Base-by-base conservation (phyloP, 2,113 vertebrate species). In the Nothoprocta perdicaria region DNA sequence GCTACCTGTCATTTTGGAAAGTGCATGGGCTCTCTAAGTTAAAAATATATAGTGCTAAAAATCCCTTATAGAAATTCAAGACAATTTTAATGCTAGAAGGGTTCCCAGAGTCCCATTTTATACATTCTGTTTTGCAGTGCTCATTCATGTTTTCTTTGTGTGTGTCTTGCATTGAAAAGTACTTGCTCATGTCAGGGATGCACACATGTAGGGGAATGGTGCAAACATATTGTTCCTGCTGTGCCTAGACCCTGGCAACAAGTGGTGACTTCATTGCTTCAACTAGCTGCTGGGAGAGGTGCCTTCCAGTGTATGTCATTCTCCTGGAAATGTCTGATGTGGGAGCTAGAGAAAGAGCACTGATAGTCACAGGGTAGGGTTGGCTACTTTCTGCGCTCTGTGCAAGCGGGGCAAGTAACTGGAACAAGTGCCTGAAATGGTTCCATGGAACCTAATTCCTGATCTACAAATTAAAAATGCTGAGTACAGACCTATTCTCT, bases 341-440 rank as follows among this genome's bases (percentile, higher is more conserved):
- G 2, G 11, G 57, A 38, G 12, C 31, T 33, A 76, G 0, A 3
- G 18, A 14, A 61, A 40, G n/a, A 81, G 27, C 80, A 33, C 40
- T 3, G 0, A 0, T 3, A 4, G 31, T 33, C 17, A 19, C 45
- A 4, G 15, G 21, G 45, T 5, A 6, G 46, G 27, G 31, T 48
- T 8, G 35, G 35, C 48, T 73, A 76, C 38, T 29, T 33, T 2
- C 48, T 12, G 14, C 35, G 24, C 21, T 24, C 65, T 6, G 3
- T 3, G 6, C 0, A 0, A 48, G 38, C 27, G 16, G 31, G 58
- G 9, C 61, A 35, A 23, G 61, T 14, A 40, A 33, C 48, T 6
- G 8, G 22, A 14, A 3, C 7, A 1, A 38, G 29, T 1, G 65
- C 60, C 60, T 60, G 41, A 16, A 52, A n/a, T 0, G 14, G 12